Evolutionary conservation across 2,113 vertebrate genomes (phyloP), one percentile per base, ranked within the genome.

Genomic region (Theropithecus gelada): DNA sequence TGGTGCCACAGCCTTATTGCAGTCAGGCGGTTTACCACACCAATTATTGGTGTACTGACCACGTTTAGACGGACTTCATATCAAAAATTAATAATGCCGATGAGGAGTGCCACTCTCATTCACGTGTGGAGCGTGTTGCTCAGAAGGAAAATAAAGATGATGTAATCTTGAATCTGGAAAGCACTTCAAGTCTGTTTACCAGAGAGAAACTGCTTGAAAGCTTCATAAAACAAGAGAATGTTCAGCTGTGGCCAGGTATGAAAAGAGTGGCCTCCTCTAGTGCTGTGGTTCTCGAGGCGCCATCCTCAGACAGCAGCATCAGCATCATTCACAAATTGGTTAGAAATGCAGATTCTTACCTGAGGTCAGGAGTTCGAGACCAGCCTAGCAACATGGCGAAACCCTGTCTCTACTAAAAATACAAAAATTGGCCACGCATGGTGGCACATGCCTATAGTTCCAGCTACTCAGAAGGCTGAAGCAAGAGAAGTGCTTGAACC

Each of bases 61-160:
- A 43, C 82, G 25, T 97, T 97, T 96, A 92, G 96, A 96, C 64
- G 0, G 88, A 97, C 95, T 97, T 97, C 87, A 81, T 83, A 93
- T 98, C 96, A 97, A 97, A 98, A 98, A 98, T 98, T 97, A 98
- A 97, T 94, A 97, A 97, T 3, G 23, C 84, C 90, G 91, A 80
- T 79, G 82, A 86, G 84, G 94, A 96, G 79, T 97, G 83, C 93
- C 90, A 59, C 0, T 1, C 82, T 38, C 27, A 30, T 32, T 30
- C 95, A 66, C 64, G 48, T 86, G 52, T 82, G 96, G 73, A 96
- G 76, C 40, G 90, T 76, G 76, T 57, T 83, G 68, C 23, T 30
- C 66, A 82, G 50, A 82, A 94, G 80, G 45, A 48, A 64, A 89
- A 76, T 32, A 64, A 73, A 40, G n/a, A 68, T 50, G 57, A 55